phyloP scores from a whole-genome alignment of 1,140 invertebrate species.

The Kradibia gibbosae region DNA sequence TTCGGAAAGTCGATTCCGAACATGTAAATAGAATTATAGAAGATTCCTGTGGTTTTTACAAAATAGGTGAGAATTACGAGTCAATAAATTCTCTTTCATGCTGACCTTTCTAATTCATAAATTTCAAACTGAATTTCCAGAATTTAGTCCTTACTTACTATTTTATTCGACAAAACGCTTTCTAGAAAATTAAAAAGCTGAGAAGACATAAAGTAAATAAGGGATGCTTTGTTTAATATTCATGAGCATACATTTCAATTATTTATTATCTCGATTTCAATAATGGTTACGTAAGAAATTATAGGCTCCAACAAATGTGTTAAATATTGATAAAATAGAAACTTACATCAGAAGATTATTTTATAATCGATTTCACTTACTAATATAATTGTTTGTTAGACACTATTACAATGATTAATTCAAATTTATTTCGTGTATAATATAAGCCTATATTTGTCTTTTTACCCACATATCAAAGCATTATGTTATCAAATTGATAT shows the following conservation, averaged over 20 bases:
- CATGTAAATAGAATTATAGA: constrained; percentile 28
- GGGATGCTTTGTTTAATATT: not conserved
- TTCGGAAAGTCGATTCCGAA: constrained; percentile 18
- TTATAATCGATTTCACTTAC: too few relatives aligned
- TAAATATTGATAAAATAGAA: too few relatives aligned
- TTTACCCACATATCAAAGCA: too few relatives aligned
- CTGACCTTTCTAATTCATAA: constrained; percentile 34
- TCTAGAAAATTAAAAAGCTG: not conserved
- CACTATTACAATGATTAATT: too few relatives aligned
- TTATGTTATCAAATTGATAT: too few relatives aligned
- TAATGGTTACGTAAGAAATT: too few relatives aligned
- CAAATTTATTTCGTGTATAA: too few relatives aligned
- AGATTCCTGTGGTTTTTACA: constrained; percentile 15
- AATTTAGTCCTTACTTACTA: constrained; percentile 11
- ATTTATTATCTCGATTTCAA: not conserved
- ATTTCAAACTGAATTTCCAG: constrained; percentile 31
- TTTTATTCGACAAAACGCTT: not conserved
- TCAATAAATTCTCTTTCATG: constrained; percentile 41
- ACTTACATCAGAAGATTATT: too few relatives aligned
- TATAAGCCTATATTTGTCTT: too few relatives aligned
- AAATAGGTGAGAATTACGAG: constrained; percentile 41
- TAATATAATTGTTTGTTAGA: too few relatives aligned
- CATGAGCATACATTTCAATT: not conserved
- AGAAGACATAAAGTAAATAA: constrained; percentile 29
- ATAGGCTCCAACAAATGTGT: too few relatives aligned